Percentiles rank a stretch among this genome's conserved stretches.
Evolutionary conservation across 1,140 invertebrate genomes (phyloP).

Genomic region (Calliphora vicina): DNA sequence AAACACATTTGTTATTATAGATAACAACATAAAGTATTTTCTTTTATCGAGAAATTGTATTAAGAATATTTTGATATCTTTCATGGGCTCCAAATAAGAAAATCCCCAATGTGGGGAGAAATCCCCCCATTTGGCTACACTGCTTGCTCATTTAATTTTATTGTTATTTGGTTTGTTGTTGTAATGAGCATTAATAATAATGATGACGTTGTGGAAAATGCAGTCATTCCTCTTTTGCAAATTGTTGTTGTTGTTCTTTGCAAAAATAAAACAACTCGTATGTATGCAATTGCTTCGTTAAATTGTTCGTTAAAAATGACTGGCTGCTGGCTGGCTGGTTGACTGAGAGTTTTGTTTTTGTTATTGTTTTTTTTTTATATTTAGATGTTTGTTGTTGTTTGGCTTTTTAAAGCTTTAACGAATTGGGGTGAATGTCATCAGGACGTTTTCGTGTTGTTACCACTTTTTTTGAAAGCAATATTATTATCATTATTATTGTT

Average conservation of each 20-base stretch:
- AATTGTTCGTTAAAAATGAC: not conserved
- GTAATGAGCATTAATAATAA: too few relatives aligned
- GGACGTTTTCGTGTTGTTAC: conserved; percentile 53
- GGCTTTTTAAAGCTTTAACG: conserved; percentile 23
- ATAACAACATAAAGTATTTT: too few relatives aligned
- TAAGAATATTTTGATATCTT: too few relatives aligned
- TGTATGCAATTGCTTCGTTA: too few relatives aligned
- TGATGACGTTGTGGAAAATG: not conserved
- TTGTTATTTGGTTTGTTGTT: too few relatives aligned
- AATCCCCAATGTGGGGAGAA: too few relatives aligned
- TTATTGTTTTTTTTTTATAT: not conserved
- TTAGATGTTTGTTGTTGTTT: not conserved
- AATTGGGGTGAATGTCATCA: conserved; percentile 61
- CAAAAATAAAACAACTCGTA: not conserved
- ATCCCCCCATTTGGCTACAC: too few relatives aligned
- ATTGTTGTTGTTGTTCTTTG: too few relatives aligned
- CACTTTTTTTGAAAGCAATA: not conserved
- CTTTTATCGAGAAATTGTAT: too few relatives aligned
- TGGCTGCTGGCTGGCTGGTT: not conserved
- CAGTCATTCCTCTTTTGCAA: not conserved
- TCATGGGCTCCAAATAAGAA: too few relatives aligned
- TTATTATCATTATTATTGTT: not conserved
- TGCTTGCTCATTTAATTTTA: too few relatives aligned
- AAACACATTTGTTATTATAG: too few relatives aligned
- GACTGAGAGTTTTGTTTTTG: not conserved